A percentile compares a stretch with the other conserved stretches of the same genome.
Evolutionary conservation across 2,797 vertebrate genomes (phyloP).

Genomic region (Acanthurus lineatus): DNA sequence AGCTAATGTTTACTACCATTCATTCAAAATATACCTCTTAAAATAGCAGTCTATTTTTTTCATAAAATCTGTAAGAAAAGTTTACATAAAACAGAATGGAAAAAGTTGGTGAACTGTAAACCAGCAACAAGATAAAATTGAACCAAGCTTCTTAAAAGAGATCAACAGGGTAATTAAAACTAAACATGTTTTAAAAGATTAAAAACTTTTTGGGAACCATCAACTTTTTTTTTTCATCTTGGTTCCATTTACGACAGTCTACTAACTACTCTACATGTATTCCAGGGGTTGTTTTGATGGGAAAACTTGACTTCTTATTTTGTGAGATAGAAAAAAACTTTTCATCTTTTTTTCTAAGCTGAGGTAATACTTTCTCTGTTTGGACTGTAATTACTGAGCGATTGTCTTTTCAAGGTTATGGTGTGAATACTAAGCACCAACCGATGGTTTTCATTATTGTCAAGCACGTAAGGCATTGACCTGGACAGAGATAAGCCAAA

Average conservation of each 20-base stretch:
- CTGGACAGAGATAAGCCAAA: constrained; percentile 6
- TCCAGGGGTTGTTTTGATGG: constrained; percentile 28
- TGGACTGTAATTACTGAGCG: constrained; percentile 34
- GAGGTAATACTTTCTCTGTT: constrained; percentile 17
- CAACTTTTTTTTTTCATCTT: not conserved
- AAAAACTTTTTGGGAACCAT: constrained; percentile 1
- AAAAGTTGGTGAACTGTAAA: not conserved
- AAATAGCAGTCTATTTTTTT: too few relatives aligned
- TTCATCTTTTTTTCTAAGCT: constrained; percentile 22
- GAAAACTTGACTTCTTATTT: constrained; percentile 39
- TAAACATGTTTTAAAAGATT: not conserved
- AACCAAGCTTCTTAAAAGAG: not conserved
- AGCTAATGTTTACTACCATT: not conserved
- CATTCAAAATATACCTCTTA: not conserved
- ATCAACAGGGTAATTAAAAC: not conserved
- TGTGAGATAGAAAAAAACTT: constrained; percentile 37
- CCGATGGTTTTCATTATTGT: constrained; percentile 3
- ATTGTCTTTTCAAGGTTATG: constrained; percentile 42
- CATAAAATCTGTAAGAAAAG: not conserved
- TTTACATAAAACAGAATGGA: not conserved
- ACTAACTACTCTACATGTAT: not conserved
- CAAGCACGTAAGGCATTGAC: constrained; percentile 23
- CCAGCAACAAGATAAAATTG: constrained; percentile 3
- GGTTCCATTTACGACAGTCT: constrained; percentile 12
- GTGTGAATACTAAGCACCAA: constrained; percentile 38